A percentile compares a stretch with the other conserved stretches of the same genome.
These are phyloP conservation scores for Stenotaenia linearis DNA, from an alignment of 2,888 invertebrate species.

Conservation along the genomic window DNA sequence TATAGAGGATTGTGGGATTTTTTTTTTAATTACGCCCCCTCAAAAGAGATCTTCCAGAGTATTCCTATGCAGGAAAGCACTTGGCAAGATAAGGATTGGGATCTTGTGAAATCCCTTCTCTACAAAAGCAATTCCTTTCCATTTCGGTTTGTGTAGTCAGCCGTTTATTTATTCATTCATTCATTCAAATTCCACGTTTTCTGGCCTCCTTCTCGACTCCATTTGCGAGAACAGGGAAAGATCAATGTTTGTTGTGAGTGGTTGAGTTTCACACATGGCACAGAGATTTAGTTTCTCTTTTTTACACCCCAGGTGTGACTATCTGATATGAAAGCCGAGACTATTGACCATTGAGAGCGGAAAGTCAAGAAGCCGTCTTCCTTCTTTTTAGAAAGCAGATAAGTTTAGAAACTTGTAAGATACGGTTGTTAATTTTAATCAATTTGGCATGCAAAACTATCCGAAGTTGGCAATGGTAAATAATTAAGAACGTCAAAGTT, in stretches of 20 bases:
- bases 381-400: too few species aligned
- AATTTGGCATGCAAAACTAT: too few species aligned
- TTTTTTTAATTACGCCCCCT: neutral
- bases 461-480: too few species aligned
- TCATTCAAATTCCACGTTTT: conserved; percentile 21
- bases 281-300: neutral
- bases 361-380: neutral
- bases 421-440: too few species aligned
- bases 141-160: conserved; percentile 3
- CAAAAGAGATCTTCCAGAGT: neutral
- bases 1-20: neutral
- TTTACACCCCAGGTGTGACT: neutral
- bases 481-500: too few species aligned
- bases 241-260: conserved; percentile 21
- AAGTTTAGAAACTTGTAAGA: too few species aligned
- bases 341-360: neutral
- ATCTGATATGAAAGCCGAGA: neutral
- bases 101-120: conserved; percentile 1
- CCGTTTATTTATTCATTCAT: conserved; percentile 23
- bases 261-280: conserved; percentile 9
- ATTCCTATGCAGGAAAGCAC: neutral
- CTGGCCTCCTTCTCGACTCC: conserved; percentile 17
- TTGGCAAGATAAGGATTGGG: neutral
- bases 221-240: conserved; percentile 16
- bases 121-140: conserved; percentile 23